Evolutionary conservation across 2,113 vertebrate species (phyloP).

Genomic region (Notiomystis cincta): DNA sequence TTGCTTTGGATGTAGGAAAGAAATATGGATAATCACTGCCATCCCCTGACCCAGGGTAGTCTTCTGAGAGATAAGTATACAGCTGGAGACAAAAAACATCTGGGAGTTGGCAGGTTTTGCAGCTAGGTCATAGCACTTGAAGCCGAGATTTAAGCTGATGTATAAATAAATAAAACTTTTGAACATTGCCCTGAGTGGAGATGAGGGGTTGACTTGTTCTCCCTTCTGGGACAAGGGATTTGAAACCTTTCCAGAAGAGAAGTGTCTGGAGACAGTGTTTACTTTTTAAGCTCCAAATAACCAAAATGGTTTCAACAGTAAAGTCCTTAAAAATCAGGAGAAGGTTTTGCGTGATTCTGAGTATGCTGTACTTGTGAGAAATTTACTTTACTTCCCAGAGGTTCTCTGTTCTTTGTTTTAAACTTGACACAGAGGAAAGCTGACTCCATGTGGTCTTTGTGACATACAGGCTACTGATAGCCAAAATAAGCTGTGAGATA

Average conservation of each 20-base stretch:
- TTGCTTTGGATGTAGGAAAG: constrained; percentile 56
- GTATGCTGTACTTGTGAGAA: background rate
- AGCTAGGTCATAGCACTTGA: constrained; percentile 48
- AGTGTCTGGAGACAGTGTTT: background rate
- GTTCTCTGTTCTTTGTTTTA: background rate
- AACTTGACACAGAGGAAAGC: background rate
- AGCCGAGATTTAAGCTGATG: constrained; percentile 57
- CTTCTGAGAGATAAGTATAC: constrained; percentile 56
- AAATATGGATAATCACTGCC: constrained; percentile 61
- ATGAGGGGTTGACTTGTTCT: background rate
- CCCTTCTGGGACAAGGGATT: background rate
- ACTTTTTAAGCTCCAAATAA: background rate
- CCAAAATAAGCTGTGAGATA: background rate
- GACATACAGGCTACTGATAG: background rate
- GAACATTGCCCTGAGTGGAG: background rate
- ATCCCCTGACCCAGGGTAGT: constrained; percentile 41
- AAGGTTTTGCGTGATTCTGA: background rate
- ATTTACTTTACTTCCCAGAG: background rate
- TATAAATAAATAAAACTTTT: constrained; percentile 17
- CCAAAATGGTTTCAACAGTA: background rate
- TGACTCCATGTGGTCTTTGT: background rate
- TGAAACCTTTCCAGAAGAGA: background rate
- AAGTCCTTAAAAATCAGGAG: background rate
- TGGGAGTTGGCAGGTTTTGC: constrained; percentile 57
- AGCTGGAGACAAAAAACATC: constrained; percentile 57